Base-by-base conservation (phyloP, 1,140 invertebrate genomes). In the Propsilocerus akamusi region DNA sequence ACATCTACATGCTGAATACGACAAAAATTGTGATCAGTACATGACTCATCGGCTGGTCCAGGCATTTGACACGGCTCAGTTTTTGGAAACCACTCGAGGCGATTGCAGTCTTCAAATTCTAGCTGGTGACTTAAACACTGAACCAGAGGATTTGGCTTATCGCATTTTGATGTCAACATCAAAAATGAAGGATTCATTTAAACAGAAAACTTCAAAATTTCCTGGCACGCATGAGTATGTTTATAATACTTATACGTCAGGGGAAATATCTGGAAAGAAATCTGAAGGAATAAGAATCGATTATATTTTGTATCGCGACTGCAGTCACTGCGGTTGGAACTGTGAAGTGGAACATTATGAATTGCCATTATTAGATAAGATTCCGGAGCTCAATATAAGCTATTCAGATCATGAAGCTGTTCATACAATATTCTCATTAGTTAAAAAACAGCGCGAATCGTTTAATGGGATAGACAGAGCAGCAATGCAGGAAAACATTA, bases 1-100 rank as follows among this genome's bases (percentile, higher is more conserved):
- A 30, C 58, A 94, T 87, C 69, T 97, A 25, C 93, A 97, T 72
- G 93, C 93, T n/a, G 90, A 96, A 67, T 98, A 97, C 59, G 76
- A 86, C 66, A 71, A 72, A 26, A 72, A 77, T 53, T 76, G 78
- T 60, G 91, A 97, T 65, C 86, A 93, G 57, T 98, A 97, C 63
- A 69, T 80, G 54, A 82, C 87, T 32, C 93, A 97, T 65, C 70
- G 94, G 59, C 72, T 94, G 4, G 71, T 90, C 23, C 94, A 97
- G 73, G 86, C 89, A 12, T 93, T 92, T 67, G 90, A 96, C 60
- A 86, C 89, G 48, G 86, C 88, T 50, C 89, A 97, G 69, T 92
- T 97, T 65, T 82, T 97, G 28, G 78, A 81, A 53, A 71, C 87
- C 52, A 96, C 91, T 0, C 79, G 81, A 46, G 70, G 73, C 7